These are phyloP conservation scores for Eugnorisma glareosa DNA, from an alignment of 2,888 invertebrate genomes.

Conservation along the genomic window DNA sequence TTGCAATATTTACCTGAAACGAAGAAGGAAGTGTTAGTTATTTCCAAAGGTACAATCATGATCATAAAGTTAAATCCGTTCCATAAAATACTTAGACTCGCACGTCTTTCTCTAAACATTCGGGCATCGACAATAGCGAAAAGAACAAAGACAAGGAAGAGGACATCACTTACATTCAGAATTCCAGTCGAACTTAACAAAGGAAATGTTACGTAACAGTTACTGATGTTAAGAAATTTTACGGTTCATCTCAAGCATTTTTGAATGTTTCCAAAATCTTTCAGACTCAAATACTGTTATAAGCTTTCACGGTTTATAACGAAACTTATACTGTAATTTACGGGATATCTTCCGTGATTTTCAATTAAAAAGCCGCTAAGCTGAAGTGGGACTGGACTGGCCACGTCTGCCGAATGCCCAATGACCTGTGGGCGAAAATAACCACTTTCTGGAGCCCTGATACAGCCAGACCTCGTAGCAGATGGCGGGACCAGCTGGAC, in stretches of 20 bases:
- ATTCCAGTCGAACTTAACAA: conserved; percentile 28
- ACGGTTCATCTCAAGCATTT: neutral
- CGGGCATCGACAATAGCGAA: conserved; percentile 30
- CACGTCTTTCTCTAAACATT: conserved; percentile 19
- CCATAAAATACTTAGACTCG: conserved; percentile 15
- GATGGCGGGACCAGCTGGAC: too few species aligned
- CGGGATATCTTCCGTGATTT: too few species aligned
- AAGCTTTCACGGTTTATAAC: too few species aligned
- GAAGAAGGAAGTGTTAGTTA: conserved; percentile 43
- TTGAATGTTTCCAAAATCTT: neutral
- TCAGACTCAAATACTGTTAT: too few species aligned
- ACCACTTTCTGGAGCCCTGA: too few species aligned
- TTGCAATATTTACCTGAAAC: conserved; percentile 60
- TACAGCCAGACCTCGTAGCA: too few species aligned
- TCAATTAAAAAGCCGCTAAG: too few species aligned
- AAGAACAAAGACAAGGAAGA: conserved; percentile 41
- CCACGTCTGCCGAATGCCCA: too few species aligned
- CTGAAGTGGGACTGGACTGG: too few species aligned
- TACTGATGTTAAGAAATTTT: conserved; percentile 1
- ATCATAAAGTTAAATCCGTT: conserved; percentile 38
- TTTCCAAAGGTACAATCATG: conserved; percentile 17
- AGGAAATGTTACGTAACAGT: conserved; percentile 14
- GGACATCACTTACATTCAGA: conserved; percentile 21
- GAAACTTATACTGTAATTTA: too few species aligned
- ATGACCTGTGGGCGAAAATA: too few species aligned